phyloP scores from a whole-genome alignment of 1,140 invertebrate species.

The Thaumetopoea pityocampa region DNA sequence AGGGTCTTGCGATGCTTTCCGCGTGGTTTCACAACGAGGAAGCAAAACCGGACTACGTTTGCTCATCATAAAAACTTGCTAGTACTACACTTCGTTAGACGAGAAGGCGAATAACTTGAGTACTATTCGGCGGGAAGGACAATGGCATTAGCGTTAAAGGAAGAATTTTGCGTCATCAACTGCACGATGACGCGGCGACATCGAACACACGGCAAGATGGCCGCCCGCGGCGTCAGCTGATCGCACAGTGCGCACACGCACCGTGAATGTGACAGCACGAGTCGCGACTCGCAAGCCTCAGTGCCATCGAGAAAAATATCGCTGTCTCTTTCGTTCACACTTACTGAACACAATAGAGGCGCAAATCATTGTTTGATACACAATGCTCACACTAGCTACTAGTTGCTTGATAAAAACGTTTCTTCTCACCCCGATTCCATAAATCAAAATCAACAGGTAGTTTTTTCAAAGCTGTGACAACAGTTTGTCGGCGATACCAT shows the following conservation, averaged over 20 bases:
- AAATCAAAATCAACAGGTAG: constrained; percentile 10
- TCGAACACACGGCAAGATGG: constrained; percentile 65
- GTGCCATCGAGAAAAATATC: constrained; percentile 36
- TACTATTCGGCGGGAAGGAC: constrained; percentile 56
- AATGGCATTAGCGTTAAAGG: constrained; percentile 64
- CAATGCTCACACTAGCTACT: constrained; percentile 28
- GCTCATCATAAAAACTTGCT: constrained; percentile 1
- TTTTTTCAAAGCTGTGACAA: neutral
- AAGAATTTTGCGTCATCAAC: constrained; percentile 55
- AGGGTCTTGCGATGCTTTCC: constrained; percentile 53
- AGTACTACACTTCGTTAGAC: constrained; percentile 1
- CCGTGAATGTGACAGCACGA: constrained; percentile 28
- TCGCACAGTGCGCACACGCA: constrained; percentile 58
- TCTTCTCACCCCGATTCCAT: constrained; percentile 4
- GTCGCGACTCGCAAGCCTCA: constrained; percentile 5
- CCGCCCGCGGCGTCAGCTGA: constrained; percentile 69
- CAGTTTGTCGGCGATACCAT: too few relatives aligned
- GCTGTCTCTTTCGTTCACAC: constrained; percentile 54
- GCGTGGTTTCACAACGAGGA: constrained; percentile 41
- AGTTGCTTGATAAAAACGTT: constrained; percentile 6
- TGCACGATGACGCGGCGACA: constrained; percentile 63
- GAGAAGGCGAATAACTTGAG: constrained; percentile 40
- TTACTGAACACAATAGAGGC: constrained; percentile 38
- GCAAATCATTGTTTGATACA: constrained; percentile 38
- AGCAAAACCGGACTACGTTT: constrained; percentile 21